Percentiles rank a stretch among this genome's conserved stretches.
Conservation (phyloP, 2,113 vertebrate species). For the Dipodomys spectabilis region DNA sequence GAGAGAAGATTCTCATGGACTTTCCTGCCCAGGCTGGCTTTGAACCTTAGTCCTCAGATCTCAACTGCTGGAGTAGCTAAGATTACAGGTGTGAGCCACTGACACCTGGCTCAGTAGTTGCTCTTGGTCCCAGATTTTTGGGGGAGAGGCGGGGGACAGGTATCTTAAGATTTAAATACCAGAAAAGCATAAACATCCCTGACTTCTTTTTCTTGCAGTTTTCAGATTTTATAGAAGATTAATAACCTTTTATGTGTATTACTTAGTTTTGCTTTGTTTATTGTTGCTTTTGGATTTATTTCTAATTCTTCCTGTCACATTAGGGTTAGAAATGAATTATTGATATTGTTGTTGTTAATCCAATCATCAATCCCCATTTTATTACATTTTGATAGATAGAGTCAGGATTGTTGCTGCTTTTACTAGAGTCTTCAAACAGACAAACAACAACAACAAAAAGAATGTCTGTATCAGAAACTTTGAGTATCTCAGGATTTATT, state of each 20-base stretch:
- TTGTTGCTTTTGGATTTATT: slow-evolving; percentile 36
- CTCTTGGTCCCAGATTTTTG: too few species aligned
- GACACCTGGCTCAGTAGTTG: too few species aligned
- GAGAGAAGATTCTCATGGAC: too few species aligned
- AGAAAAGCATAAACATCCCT: background rate
- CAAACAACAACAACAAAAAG: background rate
- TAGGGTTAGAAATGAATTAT: slow-evolving; percentile 40
- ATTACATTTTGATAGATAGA: background rate
- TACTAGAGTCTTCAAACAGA: slow-evolving; percentile 43
- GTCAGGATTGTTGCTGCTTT: slow-evolving; percentile 8
- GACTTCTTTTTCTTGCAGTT: background rate
- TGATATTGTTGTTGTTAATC: slow-evolving; percentile 36
- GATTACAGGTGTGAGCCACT: too few species aligned
- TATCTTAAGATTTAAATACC: too few species aligned
- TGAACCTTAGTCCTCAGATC: too few species aligned
- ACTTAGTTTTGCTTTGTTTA: slow-evolving; percentile 29
- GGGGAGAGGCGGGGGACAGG: too few species aligned
- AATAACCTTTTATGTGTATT: background rate
- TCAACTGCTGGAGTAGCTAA: too few species aligned
- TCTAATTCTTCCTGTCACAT: slow-evolving; percentile 33
- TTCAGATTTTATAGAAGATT: slow-evolving; percentile 9
- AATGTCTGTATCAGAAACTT: background rate
- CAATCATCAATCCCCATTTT: slow-evolving; percentile 1
- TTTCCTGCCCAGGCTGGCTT: too few species aligned
- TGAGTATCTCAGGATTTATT: slow-evolving; percentile 59